These are phyloP conservation scores for Malurus leucopterus DNA, from an alignment of 2,797 vertebrate species.

Conservation along the genomic window DNA sequence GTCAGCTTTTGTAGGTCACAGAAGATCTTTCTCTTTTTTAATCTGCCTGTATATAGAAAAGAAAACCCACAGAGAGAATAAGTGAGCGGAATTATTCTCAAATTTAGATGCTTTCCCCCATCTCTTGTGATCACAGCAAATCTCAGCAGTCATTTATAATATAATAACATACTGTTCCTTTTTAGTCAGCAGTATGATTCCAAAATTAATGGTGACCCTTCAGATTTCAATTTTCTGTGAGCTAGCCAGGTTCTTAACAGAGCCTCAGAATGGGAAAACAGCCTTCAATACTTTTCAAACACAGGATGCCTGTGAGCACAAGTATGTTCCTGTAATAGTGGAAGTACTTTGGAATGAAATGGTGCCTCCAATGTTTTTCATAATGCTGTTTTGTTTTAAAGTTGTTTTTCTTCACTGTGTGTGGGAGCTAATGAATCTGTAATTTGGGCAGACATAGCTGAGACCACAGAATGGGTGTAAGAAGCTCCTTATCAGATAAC, in stretches of 20 bases:
- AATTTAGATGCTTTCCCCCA: neutral
- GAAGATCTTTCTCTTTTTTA: neutral
- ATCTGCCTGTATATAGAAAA: neutral
- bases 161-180: neutral
- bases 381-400: neutral
- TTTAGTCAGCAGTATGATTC: neutral
- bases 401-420: neutral
- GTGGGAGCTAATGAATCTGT: neutral
- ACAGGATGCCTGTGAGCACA: neutral
- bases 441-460: neutral
- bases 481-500: neutral
- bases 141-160: slow-evolving; percentile 31
- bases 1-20: slow-evolving; percentile 8
- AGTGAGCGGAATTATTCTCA: neutral
- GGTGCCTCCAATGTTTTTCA: neutral
- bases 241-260: neutral
- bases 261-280: neutral
- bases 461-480: neutral
- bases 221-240: neutral
- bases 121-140: slow-evolving; percentile 34
- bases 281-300: neutral
- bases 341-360: neutral
- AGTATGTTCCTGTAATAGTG: neutral
- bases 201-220: slow-evolving; percentile 7
- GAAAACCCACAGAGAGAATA: slow-evolving; percentile 18